Percentiles rank a stretch among this genome's conserved stretches.
phyloP scores from a whole-genome alignment of 2,113 vertebrate genomes.

The Oncorhynchus masou region DNA sequence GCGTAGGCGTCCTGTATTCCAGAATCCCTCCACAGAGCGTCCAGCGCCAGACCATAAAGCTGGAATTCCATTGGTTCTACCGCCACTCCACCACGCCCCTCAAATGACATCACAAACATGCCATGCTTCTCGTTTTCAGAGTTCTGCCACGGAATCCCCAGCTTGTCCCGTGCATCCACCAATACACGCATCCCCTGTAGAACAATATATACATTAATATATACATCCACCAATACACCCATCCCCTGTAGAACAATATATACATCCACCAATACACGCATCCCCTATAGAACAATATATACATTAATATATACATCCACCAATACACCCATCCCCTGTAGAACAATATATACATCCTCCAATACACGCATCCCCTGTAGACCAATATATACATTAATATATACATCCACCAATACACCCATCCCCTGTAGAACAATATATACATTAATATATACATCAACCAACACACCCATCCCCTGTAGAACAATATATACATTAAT shows the following conservation, averaged over 20 bases:
- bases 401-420: background rate
- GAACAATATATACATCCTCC: background rate
- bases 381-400: background rate
- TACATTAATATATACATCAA: too few species aligned
- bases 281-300: background rate
- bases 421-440: background rate
- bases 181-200: slow-evolving; percentile 40
- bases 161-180: slow-evolving; percentile 94
- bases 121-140: slow-evolving; percentile 94
- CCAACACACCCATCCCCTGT: too few species aligned
- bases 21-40: slow-evolving; percentile 83
- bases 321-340: background rate
- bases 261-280: background rate
- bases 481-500: too few species aligned
- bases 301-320: background rate
- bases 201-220: background rate
- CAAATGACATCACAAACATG: slow-evolving; percentile 96
- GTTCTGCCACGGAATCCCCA: slow-evolving; percentile 91
- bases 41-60: slow-evolving; percentile 87
- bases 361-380: too few species aligned
- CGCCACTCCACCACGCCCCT: slow-evolving; percentile 82
- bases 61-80: slow-evolving; percentile 92
- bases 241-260: too few species aligned
- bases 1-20: slow-evolving; percentile 89
- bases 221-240: background rate